Evolutionary conservation across 2,797 vertebrate genomes (phyloP).

Genomic region (Chelon labrosus): DNA sequence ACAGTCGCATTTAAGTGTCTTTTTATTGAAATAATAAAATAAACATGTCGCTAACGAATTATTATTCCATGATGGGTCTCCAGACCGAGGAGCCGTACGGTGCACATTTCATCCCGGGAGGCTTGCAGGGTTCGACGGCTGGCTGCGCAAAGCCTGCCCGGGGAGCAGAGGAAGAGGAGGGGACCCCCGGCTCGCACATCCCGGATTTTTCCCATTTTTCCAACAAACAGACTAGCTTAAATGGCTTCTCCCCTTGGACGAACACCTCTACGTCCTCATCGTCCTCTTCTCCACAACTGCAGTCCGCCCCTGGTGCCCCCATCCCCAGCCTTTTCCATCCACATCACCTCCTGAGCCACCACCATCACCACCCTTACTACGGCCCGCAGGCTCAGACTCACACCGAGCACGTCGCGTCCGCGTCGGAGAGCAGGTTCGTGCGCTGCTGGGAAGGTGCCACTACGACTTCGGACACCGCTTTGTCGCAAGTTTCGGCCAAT

Average conservation of each 20-base stretch:
- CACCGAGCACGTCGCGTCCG: conserved; percentile 82
- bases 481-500: conserved; percentile 54
- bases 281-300: conserved; percentile 83
- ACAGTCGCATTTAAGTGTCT: conserved; percentile 89
- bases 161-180: conserved; percentile 63
- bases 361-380: conserved; percentile 73
- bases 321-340: conserved; percentile 91
- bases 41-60: conserved; percentile 96
- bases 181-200: conserved; percentile 68
- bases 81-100: conserved; percentile 92
- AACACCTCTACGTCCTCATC: conserved; percentile 83
- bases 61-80: conserved; percentile 95
- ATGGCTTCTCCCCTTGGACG: conserved; percentile 91
- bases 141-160: conserved; percentile 73
- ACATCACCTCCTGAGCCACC: conserved; percentile 80
- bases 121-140: conserved; percentile 82
- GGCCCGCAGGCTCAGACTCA: conserved; percentile 68
- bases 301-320: conserved; percentile 81
- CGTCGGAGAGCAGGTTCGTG: conserved; percentile 87
- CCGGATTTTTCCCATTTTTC: conserved; percentile 80
- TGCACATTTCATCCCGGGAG: conserved; percentile 88
- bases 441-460: conserved; percentile 91
- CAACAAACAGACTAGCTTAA: conserved; percentile 70
- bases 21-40: conserved; percentile 89
- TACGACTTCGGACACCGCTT: conserved; percentile 70